Evolutionary conservation across 2,797 vertebrate genomes (phyloP).

Genomic region (Aeoliscus strigatus): DNA sequence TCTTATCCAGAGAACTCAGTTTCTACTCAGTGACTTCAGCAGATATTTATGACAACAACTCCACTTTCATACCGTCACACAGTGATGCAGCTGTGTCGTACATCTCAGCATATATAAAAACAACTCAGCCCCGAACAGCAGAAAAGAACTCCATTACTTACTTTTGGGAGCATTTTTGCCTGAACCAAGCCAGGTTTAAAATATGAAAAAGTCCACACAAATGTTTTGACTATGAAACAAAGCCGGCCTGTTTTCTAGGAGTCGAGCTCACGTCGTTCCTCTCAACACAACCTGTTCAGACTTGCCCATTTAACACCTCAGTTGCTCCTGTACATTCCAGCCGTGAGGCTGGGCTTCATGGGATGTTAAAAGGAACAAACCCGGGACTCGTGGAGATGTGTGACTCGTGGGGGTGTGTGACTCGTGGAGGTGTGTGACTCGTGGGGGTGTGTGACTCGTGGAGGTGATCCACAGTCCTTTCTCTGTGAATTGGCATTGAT

Average conservation of each 20-base stretch:
- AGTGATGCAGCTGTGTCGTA: too few relatives aligned
- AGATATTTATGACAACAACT: too few relatives aligned
- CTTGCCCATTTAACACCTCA: slow-evolving; percentile 38
- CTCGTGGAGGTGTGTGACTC: slow-evolving; percentile 12
- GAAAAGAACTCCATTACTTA: not conserved
- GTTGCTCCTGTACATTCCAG: slow-evolving; percentile 47
- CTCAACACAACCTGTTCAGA: slow-evolving; percentile 28
- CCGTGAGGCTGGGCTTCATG: slow-evolving; percentile 20
- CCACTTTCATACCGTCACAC: too few relatives aligned
- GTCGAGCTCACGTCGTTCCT: slow-evolving; percentile 3
- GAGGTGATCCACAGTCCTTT: not conserved
- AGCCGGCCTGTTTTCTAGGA: slow-evolving; percentile 4
- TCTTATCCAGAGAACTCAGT: too few relatives aligned
- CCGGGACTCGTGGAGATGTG: slow-evolving; percentile 10
- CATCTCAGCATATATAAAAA: too few relatives aligned
- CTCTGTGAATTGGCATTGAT: slow-evolving; percentile 15
- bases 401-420: slow-evolving; percentile 9
- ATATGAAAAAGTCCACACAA: not conserved
- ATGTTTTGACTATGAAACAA: slow-evolving; percentile 1
- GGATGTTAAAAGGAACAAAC: slow-evolving; percentile 10
- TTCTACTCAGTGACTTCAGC: too few relatives aligned
- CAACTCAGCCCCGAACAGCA: too few relatives aligned
- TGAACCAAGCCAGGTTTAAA: not conserved
- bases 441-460: slow-evolving; percentile 11
- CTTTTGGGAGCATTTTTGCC: not conserved